phyloP scores from a whole-genome alignment of 2,113 vertebrate species.

The Podilymbus podiceps region DNA sequence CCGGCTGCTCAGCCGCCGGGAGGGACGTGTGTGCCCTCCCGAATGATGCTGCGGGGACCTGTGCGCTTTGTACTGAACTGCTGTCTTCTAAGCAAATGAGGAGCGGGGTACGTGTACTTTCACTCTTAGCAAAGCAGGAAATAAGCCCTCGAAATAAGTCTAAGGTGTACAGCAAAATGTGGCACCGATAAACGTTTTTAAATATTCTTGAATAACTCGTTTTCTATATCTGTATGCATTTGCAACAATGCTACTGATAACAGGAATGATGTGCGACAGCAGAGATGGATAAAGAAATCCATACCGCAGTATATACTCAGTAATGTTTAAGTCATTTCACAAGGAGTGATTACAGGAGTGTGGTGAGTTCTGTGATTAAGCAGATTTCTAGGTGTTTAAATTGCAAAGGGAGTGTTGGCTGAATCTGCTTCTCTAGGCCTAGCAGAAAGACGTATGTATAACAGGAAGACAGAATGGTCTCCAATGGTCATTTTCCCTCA shows the following conservation, averaged over 20 bases:
- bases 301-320: rapidly evolving
- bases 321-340: not conserved
- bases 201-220: not conserved
- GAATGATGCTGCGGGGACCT: not conserved
- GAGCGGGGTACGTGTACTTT: not conserved
- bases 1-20: not conserved
- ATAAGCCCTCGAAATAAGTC: not conserved
- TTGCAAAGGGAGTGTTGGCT: not conserved
- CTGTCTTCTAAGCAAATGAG: not conserved
- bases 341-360: not conserved
- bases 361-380: not conserved
- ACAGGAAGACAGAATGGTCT: not conserved
- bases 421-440: not conserved
- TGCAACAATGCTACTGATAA: not conserved
- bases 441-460: not conserved
- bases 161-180: not conserved
- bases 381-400: not conserved
- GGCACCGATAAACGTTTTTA: not conserved
- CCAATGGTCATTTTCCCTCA: not conserved
- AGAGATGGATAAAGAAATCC: not conserved
- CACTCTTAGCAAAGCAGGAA: conserved; percentile 51
- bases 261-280: not conserved
- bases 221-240: rapidly evolving
- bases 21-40: not conserved
- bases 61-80: rapidly evolving